Percentiles rank a stretch among this genome's conserved stretches.
Evolutionary conservation across 2,113 vertebrate genomes (phyloP).

Genomic region (Nicator chloris): DNA sequence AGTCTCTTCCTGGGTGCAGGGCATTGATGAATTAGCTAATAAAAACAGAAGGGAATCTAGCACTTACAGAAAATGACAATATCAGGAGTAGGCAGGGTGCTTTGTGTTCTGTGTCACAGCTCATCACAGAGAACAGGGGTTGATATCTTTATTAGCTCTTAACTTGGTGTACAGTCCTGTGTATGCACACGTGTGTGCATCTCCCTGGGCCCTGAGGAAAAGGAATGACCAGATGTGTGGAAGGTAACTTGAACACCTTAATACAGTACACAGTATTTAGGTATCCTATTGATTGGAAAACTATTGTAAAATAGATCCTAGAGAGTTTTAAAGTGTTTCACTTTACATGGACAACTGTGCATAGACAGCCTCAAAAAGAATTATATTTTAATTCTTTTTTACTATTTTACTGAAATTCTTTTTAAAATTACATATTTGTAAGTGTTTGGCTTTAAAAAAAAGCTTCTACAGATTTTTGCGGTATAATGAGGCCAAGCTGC

Average conservation of each 20-base stretch:
- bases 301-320: not conserved
- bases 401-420: not conserved
- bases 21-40: constrained; percentile 52
- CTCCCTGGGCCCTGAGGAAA: not conserved
- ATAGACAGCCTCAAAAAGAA: not conserved
- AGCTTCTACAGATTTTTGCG: not conserved
- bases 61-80: constrained; percentile 39
- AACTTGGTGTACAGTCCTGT: not conserved
- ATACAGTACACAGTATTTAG: not conserved
- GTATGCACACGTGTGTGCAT: rapidly evolving
- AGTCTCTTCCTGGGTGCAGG: constrained; percentile 25
- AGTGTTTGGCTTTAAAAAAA: not conserved
- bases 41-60: constrained; percentile 29
- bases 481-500: not conserved
- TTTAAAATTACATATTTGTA: not conserved
- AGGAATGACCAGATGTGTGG: not conserved
- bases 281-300: not conserved
- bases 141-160: constrained; percentile 59
- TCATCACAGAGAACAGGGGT: constrained; percentile 4
- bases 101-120: constrained; percentile 31
- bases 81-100: constrained; percentile 17
- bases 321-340: not conserved
- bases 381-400: not conserved
- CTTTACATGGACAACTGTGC: not conserved
- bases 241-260: not conserved